Conservation (phyloP, 2,113 vertebrate genomes). For the Cyprinodon tularosa region DNA sequence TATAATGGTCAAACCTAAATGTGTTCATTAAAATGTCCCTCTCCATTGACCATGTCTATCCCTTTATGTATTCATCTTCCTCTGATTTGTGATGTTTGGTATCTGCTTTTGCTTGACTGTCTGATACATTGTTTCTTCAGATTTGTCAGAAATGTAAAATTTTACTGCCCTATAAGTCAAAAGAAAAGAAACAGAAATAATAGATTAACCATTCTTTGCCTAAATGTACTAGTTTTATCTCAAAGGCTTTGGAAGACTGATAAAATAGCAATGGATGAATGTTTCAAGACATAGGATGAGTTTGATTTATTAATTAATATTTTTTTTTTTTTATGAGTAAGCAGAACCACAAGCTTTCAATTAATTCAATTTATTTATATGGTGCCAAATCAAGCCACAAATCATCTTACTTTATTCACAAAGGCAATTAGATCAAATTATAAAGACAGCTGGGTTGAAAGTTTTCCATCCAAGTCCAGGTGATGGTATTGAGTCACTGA, state of each 20-base stretch:
- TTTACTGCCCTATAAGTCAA: background rate
- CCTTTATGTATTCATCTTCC: background rate
- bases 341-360: too few species aligned
- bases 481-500: too few species aligned
- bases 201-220: slow-evolving; percentile 8
- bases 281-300: background rate
- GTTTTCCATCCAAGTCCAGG: too few species aligned
- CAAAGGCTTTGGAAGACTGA: background rate
- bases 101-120: slow-evolving; percentile 5
- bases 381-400: too few species aligned
- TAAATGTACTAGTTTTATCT: background rate
- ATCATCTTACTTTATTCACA: too few species aligned
- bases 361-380: too few species aligned
- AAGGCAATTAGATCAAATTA: too few species aligned
- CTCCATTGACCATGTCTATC: background rate
- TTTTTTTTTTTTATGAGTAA: too few species aligned
- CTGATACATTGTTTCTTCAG: slow-evolving; percentile 33
- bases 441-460: too few species aligned
- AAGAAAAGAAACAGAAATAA: slow-evolving; percentile 21
- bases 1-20: background rate
- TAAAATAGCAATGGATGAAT: background rate
- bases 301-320: background rate
- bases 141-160: slow-evolving; percentile 34
- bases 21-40: background rate
- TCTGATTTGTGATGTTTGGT: slow-evolving; percentile 12